phyloP scores from a whole-genome alignment of 2,888 invertebrate species.

The Dicranocentrus wangi region DNA sequence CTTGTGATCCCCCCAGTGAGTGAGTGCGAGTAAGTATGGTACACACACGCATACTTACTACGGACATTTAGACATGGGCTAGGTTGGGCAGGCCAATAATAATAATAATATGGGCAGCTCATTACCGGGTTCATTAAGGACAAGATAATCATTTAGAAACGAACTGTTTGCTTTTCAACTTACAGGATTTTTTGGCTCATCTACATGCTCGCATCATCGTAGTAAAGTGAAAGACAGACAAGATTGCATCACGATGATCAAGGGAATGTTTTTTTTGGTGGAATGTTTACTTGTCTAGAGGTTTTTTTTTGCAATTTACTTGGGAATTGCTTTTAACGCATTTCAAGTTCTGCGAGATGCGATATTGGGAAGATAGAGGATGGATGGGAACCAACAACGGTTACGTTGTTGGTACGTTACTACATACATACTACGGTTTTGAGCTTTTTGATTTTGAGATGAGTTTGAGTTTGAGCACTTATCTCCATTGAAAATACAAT shows the following conservation, averaged over 20 bases:
- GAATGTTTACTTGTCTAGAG: background rate
- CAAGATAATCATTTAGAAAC: conserved; percentile 62
- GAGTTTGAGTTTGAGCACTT: no score
- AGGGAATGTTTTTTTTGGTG: background rate
- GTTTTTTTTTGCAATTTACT: conserved; percentile 14
- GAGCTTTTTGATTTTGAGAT: no score
- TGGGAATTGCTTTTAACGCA: no score
- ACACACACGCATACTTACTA: background rate
- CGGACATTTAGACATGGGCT: conserved; percentile 48
- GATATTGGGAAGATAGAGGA: no score
- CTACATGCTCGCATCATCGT: conserved; percentile 17
- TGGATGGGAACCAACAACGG: no score
- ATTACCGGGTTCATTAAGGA: conserved; percentile 66
- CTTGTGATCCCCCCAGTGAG: background rate
- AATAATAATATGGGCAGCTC: conserved; percentile 64
- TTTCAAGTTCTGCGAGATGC: no score
- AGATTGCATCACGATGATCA: no score
- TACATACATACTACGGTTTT: no score
- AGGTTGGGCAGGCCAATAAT: conserved; percentile 45
- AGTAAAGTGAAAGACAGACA: conserved; percentile 12
- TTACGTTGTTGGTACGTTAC: no score
- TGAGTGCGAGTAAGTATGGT: background rate
- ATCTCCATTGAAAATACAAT: no score
- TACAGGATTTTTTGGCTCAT: conserved; percentile 35
- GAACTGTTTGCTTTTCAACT: conserved; percentile 59